These are phyloP conservation scores for Catamblyrhynchus diadema DNA, from an alignment of 2,797 vertebrate genomes.

Conservation along the genomic window DNA sequence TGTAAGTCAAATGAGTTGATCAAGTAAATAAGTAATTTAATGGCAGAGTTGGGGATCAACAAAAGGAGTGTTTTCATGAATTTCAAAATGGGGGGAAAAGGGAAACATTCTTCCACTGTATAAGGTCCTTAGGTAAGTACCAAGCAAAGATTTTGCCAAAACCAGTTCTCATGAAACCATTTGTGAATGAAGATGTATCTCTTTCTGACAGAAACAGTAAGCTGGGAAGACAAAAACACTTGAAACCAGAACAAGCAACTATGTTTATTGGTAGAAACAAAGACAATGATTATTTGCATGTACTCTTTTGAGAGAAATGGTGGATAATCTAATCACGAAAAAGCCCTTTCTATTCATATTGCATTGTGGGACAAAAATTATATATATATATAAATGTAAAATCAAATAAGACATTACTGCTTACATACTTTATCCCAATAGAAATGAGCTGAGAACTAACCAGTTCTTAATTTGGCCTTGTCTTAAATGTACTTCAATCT, in stretches of 20 bases:
- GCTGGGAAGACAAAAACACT: background rate
- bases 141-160: background rate
- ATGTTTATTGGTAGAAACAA: background rate
- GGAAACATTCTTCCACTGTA: background rate
- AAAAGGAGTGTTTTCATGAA: background rate
- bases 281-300: background rate
- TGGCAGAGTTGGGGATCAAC: background rate
- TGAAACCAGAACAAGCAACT: background rate
- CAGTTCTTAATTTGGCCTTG: background rate
- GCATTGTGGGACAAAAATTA: background rate
- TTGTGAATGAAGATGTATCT: background rate
- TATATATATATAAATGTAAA: background rate
- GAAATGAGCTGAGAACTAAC: background rate
- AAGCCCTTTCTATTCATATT: background rate
- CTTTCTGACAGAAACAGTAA: background rate
- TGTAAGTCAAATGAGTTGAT: background rate
- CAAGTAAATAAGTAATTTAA: background rate
- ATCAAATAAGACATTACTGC: background rate
- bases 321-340: background rate
- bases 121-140: background rate
- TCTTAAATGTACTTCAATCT: background rate
- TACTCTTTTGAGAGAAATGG: background rate
- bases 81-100: background rate
- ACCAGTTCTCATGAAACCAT: background rate
- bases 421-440: background rate